These are phyloP conservation scores for Euphonia xanthogaster DNA, from an alignment of 2,797 vertebrate genomes.

Conservation along the genomic window DNA sequence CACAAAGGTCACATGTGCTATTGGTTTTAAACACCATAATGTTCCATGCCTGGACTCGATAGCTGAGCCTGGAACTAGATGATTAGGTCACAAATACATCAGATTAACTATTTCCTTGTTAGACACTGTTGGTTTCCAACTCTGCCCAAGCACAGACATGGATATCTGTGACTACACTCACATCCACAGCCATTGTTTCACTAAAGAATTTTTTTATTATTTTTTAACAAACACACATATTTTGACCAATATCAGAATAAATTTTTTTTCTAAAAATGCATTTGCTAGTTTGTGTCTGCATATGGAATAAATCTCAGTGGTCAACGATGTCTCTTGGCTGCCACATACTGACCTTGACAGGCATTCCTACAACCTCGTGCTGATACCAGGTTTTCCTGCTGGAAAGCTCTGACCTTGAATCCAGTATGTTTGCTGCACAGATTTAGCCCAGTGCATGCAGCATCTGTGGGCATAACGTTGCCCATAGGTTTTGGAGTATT, in stretches of 20 bases:
- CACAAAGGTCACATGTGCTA: not conserved
- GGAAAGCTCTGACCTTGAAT: not conserved
- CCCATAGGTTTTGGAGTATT: not conserved
- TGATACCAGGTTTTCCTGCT: not conserved
- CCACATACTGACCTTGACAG: not conserved
- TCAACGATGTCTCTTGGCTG: not conserved
- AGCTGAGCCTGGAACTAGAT: not conserved
- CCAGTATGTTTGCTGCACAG: not conserved
- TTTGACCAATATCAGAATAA: not conserved
- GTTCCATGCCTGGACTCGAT: not conserved
- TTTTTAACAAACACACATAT: not conserved
- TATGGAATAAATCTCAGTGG: not conserved
- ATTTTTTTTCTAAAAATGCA: not conserved
- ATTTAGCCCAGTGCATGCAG: not conserved
- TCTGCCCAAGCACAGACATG: not conserved
- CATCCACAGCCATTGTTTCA: not conserved
- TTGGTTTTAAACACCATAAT: not conserved
- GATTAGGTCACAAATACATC: not conserved
- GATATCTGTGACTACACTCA: not conserved
- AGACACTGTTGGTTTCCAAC: not conserved
- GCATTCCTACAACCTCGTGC: not conserved
- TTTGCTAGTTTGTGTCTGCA: not conserved
- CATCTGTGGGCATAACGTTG: not conserved
- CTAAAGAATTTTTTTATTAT: not conserved
- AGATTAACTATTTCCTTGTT: not conserved